Evolutionary conservation across 2,797 vertebrate genomes (phyloP).

Genomic region (Acrossocheilus fasciatus): DNA sequence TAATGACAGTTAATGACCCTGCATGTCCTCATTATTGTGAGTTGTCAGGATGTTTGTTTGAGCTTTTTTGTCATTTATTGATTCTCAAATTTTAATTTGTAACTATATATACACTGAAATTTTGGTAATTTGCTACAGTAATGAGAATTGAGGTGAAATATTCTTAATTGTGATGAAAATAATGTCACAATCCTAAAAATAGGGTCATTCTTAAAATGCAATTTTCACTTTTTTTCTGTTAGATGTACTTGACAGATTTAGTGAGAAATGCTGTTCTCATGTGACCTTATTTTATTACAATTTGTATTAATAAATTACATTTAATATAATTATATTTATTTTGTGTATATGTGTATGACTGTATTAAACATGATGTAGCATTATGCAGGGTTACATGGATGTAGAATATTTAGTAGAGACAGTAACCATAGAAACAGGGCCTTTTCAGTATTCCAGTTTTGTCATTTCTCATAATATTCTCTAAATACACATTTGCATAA

Average conservation of each 20-base stretch:
- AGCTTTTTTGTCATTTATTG: background rate
- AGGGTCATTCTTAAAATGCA: background rate
- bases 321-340: constrained; percentile 58
- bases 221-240: background rate
- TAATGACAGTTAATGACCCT: background rate
- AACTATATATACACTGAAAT: background rate
- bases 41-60: background rate
- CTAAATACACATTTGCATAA: background rate
- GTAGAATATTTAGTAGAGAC: constrained; percentile 19
- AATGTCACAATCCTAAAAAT: background rate
- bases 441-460: background rate
- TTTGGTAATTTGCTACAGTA: background rate
- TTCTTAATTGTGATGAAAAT: background rate
- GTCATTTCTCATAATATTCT: constrained; percentile 10
- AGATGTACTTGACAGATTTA: background rate
- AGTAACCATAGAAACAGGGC: constrained; percentile 42
- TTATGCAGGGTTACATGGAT: constrained; percentile 11
- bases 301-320: constrained; percentile 7
- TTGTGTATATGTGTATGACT: constrained; percentile 72
- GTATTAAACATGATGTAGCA: constrained; percentile 45
- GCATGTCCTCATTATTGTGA: background rate
- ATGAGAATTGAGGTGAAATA: background rate
- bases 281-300: constrained; percentile 71
- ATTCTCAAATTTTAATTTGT: background rate
- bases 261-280: background rate